Evolutionary conservation across 2,888 invertebrate genomes (phyloP), one percentile per base, ranked within the genome.

Genomic region (Athripsodes cinereus): DNA sequence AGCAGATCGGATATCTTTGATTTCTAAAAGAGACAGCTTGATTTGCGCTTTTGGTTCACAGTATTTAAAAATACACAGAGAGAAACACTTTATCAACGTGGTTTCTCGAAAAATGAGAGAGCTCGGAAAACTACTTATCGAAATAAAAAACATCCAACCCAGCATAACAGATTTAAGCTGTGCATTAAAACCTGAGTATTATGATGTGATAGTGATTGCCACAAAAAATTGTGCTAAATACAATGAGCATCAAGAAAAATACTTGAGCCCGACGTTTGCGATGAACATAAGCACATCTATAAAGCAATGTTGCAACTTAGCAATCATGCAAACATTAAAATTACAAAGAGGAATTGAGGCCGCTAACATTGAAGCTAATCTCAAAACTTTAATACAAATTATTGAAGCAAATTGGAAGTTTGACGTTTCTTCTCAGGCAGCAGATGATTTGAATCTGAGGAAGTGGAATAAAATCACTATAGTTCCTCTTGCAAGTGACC

Each of bases 41-140:
- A 53, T 53, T 40, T 40, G 53, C 53, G 53, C 53, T 16, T 40
- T 44, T 44, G 53, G 44, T 21, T 35, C 53, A 1, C 53, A 22
- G 1, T 50, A 50, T 50, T 22, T 50, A 22, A 50, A 34, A 50
- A 50, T 50, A 13, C 50, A 52, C 16, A 46, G 46, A 18, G 46
- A 46, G 16, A 46, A 46, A 16, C 13, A 16, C 16, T 46, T 46
- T 16, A 16, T 46, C 16, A 46, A 46, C 16, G 46, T 46, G 46
- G 16, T 16, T 13, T 46, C 46, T 8, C 8, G 46, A 46, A 46
- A 46, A 46, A 46, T 46, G 46, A 46, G 46, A 46, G 46, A 46
- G 16, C 16, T 46, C 8, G 46, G 11, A 46, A 46, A 16, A 46
- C 16, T 46, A 46, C 16, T 46, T 13, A 13, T 46, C 8, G 11